A percentile compares a stretch with the other conserved stretches of the same genome.
These are phyloP conservation scores for Tinea trinotella DNA, from an alignment of 2,888 invertebrate species.

Conservation along the genomic window DNA sequence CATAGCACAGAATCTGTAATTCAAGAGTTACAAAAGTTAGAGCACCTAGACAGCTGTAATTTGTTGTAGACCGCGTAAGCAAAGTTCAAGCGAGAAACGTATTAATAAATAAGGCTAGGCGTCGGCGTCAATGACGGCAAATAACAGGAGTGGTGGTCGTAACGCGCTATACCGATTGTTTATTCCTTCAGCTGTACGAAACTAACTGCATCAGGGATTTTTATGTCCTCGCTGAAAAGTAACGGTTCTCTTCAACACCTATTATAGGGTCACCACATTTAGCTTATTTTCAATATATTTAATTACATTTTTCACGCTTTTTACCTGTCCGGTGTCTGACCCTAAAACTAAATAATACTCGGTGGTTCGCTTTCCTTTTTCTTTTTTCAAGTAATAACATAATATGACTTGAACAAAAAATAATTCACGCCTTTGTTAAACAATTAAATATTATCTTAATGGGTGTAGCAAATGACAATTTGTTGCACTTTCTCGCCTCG, in stretches of 20 bases:
- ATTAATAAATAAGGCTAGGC: constrained; percentile 36
- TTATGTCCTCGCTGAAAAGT: constrained; percentile 4
- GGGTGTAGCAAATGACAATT: neutral
- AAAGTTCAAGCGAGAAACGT: constrained; percentile 42
- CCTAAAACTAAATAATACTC: neutral
- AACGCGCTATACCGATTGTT: constrained; percentile 26
- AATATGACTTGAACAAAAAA: neutral
- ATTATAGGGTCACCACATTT: neutral
- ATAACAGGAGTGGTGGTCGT: constrained; percentile 42
- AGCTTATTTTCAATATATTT: neutral
- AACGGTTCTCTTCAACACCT: constrained; percentile 2
- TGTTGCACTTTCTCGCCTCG: neutral
- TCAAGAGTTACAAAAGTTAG: constrained; percentile 24
- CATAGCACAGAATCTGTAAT: constrained; percentile 11
- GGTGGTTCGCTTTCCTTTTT: neutral
- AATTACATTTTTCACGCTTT: neutral
- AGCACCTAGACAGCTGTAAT: constrained; percentile 35
- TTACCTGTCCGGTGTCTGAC: neutral
- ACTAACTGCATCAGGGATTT: constrained; percentile 10
- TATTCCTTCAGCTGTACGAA: constrained; percentile 12
- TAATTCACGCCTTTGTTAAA: neutral
- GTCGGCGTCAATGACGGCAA: constrained; percentile 42
- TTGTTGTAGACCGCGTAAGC: constrained; percentile 39
- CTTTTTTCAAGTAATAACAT: neutral
- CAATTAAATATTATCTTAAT: neutral